Percentiles rank a stretch among this genome's conserved stretches.
These are phyloP conservation scores for Pollenia griseotomentosa DNA, from an alignment of 2,888 invertebrate genomes.

Conservation along the genomic window DNA sequence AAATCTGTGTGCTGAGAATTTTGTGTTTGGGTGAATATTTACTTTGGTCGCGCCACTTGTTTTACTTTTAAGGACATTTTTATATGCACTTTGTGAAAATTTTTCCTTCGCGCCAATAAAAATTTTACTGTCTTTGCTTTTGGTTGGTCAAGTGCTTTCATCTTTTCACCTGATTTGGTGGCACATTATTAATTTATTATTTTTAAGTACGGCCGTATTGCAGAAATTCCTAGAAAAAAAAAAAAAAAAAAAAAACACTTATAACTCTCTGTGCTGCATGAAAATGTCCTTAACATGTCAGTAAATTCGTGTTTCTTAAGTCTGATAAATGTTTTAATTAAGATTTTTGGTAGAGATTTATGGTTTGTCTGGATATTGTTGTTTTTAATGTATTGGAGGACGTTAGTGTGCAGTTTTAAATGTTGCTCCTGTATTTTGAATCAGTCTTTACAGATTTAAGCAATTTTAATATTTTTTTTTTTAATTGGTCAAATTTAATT, in stretches of 20 bases:
- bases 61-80: slow-evolving; percentile 21
- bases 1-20: slow-evolving; percentile 9
- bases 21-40: not conserved
- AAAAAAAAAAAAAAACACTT: not conserved
- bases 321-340: slow-evolving; percentile 45
- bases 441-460: too few relatives aligned
- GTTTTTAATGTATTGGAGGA: not conserved
- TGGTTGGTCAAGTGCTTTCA: not conserved
- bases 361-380: not conserved
- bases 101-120: slow-evolving; percentile 6
- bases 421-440: too few relatives aligned
- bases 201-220: slow-evolving; percentile 57
- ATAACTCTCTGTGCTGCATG: not conserved
- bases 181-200: slow-evolving; percentile 61
- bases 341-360: slow-evolving; percentile 4
- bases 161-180: not conserved
- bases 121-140: not conserved
- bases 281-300: slow-evolving; percentile 13
- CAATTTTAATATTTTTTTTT: not conserved
- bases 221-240: slow-evolving; percentile 28
- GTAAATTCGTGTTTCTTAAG: not conserved
- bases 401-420: not conserved
- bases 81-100: too few relatives aligned
- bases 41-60: slow-evolving; percentile 8
- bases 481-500: slow-evolving; percentile 35